Evolutionary conservation across 2,888 invertebrate genomes (phyloP).

Genomic region (Acrobeloides nanus): DNA sequence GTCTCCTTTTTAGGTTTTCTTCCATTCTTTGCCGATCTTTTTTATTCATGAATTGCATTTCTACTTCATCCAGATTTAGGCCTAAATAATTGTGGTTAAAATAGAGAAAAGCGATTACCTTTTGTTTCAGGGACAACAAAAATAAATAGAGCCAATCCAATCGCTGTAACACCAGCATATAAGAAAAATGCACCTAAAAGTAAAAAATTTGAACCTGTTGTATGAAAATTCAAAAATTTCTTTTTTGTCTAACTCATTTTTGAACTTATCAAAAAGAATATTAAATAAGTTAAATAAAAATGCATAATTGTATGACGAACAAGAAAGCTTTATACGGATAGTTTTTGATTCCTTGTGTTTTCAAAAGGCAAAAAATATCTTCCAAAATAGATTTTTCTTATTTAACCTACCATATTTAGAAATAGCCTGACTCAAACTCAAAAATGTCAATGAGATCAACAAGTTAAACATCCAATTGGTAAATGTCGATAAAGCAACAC

Average conservation of each 20-base stretch:
- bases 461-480: constrained; percentile 60
- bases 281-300: background rate
- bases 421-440: constrained; percentile 47
- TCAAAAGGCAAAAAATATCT: too few species aligned
- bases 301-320: too few species aligned
- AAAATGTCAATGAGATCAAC: constrained; percentile 59
- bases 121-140: constrained; percentile 60
- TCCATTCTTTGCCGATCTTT: constrained; percentile 14
- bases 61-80: constrained; percentile 6
- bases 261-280: background rate
- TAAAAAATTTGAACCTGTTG: background rate
- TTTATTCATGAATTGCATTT: constrained; percentile 36
- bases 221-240: background rate
- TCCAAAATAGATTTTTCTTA: too few species aligned
- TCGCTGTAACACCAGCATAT: constrained; percentile 57
- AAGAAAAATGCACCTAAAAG: constrained; percentile 59
- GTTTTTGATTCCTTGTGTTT: too few species aligned
- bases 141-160: constrained; percentile 57
- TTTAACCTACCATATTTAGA: constrained; percentile 33
- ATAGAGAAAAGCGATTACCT: constrained; percentile 56
- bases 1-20: background rate
- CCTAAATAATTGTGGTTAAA: too few species aligned
- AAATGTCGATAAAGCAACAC: constrained; percentile 45
- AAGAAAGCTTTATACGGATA: too few species aligned
- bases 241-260: background rate